Evolutionary conservation across 2,888 invertebrate species (phyloP).

Genomic region (Hesperia comma): DNA sequence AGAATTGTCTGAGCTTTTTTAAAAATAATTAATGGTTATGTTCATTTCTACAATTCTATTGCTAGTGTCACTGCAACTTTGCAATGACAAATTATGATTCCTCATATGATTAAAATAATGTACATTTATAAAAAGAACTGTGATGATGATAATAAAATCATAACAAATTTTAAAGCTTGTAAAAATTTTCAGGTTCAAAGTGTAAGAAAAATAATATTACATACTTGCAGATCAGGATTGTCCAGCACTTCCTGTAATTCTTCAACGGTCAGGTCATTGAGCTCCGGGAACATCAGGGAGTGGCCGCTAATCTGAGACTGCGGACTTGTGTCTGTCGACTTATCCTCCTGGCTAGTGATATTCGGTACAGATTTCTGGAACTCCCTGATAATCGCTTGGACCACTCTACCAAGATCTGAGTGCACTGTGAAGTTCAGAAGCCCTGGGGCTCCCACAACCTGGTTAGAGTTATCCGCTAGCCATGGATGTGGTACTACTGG

Average conservation of each 20-base stretch:
- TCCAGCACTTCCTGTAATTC: slow-evolving; percentile 88
- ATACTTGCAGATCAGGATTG: slow-evolving; percentile 86
- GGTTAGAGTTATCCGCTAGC: slow-evolving; percentile 87
- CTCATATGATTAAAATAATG: too few species aligned
- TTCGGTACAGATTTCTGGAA: slow-evolving; percentile 84
- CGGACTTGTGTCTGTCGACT: slow-evolving; percentile 62
- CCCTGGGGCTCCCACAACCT: slow-evolving; percentile 89
- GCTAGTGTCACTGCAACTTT: too few species aligned
- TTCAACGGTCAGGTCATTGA: slow-evolving; percentile 75
- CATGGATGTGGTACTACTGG: slow-evolving; percentile 89
- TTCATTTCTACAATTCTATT: too few species aligned
- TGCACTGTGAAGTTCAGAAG: slow-evolving; percentile 90
- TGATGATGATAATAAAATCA: too few species aligned
- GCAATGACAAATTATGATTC: too few species aligned
- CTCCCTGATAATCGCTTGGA: slow-evolving; percentile 91
- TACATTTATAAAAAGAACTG: too few species aligned
- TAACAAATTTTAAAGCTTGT: too few species aligned
- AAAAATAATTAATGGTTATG: too few species aligned
- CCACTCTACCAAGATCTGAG: slow-evolving; percentile 89
- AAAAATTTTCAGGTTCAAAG: too few species aligned
- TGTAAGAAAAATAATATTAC: background rate
- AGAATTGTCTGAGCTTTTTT: too few species aligned
- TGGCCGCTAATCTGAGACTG: slow-evolving; percentile 58
- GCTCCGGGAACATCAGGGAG: slow-evolving; percentile 67
- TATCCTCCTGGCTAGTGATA: slow-evolving; percentile 76